phyloP scores from a whole-genome alignment of 1,140 invertebrate genomes.

The Hestina assimilis region DNA sequence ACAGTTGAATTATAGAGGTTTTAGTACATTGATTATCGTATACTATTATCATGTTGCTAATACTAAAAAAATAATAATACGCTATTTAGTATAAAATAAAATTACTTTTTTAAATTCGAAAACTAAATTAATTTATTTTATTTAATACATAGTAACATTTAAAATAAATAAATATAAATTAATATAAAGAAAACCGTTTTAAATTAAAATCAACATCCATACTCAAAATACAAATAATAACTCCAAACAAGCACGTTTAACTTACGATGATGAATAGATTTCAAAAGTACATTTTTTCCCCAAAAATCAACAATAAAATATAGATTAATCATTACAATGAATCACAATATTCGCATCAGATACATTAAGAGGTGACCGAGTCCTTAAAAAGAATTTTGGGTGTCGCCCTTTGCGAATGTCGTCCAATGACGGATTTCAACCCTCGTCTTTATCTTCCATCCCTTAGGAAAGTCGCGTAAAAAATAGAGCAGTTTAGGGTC shows the following conservation, averaged over 20 bases:
- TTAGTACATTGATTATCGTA: no score
- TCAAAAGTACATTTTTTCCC: neutral
- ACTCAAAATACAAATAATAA: no score
- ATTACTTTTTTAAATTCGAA: no score
- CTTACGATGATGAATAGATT: neutral
- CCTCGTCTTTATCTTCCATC: constrained; percentile 47
- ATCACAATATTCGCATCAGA: neutral
- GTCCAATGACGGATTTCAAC: constrained; percentile 50
- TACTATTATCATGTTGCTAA: no score
- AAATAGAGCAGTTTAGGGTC: constrained; percentile 46
- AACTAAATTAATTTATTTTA: no score
- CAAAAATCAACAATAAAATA: neutral
- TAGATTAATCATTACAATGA: neutral
- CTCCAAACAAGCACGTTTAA: neutral
- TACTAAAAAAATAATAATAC: no score
- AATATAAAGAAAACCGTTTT: no score
- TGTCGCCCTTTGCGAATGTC: constrained; percentile 51
- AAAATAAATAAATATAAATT: no score
- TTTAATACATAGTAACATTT: no score
- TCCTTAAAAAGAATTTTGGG: constrained; percentile 42
- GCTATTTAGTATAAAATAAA: no score
- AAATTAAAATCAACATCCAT: no score
- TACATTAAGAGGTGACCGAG: neutral
- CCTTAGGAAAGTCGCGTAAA: constrained; percentile 38
- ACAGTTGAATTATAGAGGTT: neutral